Conservation (phyloP, 1,140 invertebrate genomes). For the Harlomillsia oculata region DNA sequence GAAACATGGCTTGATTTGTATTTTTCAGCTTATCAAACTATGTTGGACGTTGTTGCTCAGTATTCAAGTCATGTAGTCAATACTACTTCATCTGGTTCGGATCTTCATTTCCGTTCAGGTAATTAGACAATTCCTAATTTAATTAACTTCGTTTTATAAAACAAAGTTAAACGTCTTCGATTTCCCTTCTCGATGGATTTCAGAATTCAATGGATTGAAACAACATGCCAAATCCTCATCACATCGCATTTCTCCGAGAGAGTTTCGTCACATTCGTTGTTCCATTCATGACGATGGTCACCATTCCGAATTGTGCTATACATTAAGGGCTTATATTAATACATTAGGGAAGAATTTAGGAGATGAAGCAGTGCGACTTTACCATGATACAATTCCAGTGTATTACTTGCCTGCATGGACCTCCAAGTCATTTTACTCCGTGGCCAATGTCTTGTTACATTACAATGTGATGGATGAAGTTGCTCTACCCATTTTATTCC, state of each 20-base stretch:
- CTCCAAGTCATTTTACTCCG: conserved; percentile 36
- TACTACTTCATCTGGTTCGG: too few relatives aligned
- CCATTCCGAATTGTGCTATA: conserved; percentile 34
- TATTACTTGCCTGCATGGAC: conserved; percentile 36
- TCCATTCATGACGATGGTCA: conserved; percentile 33
- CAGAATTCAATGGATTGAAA: too few relatives aligned
- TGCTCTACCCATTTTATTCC: conserved; percentile 36
- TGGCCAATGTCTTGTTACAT: conserved; percentile 38
- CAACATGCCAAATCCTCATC: conserved; percentile 31
- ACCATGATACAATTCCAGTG: conserved; percentile 37
- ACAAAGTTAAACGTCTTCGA: neutral
- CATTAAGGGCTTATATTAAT: conserved; percentile 29
- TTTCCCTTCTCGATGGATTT: neutral
- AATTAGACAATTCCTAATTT: too few relatives aligned
- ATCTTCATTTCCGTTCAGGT: too few relatives aligned
- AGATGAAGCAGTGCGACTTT: conserved; percentile 33
- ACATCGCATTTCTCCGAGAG: conserved; percentile 35
- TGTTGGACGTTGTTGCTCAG: conserved; percentile 23
- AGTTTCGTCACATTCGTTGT: conserved; percentile 36
- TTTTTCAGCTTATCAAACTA: conserved; percentile 19
- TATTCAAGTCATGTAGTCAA: too few relatives aligned
- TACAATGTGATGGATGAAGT: conserved; percentile 37
- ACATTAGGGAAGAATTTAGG: conserved; percentile 32
- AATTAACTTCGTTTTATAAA: too few relatives aligned
- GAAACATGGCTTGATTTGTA: conserved; percentile 23